These are phyloP conservation scores for Bibio marci DNA, from an alignment of 2,888 invertebrate genomes.

Conservation along the genomic window DNA sequence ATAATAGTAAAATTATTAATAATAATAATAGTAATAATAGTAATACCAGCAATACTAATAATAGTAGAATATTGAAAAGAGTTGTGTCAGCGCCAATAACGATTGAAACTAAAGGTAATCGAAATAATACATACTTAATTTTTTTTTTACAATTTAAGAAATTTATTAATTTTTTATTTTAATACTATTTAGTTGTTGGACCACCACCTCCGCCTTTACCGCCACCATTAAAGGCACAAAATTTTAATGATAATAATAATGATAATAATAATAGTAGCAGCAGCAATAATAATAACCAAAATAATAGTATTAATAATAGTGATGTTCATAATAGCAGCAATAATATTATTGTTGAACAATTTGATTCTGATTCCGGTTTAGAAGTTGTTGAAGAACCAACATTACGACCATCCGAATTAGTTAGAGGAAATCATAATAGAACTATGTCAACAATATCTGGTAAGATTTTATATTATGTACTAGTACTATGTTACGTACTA, in stretches of 20 bases:
- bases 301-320: slow-evolving; percentile 10
- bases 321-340: slow-evolving; percentile 2
- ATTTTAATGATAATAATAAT: slow-evolving; percentile 13
- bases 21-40: slow-evolving; percentile 17
- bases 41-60: slow-evolving; percentile 21
- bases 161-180: slow-evolving; percentile 2
- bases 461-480: slow-evolving; percentile 23
- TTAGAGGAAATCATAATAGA: slow-evolving; percentile 37
- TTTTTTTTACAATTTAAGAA: neutral
- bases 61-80: slow-evolving; percentile 32
- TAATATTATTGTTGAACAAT: slow-evolving; percentile 6
- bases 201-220: slow-evolving; percentile 60
- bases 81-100: slow-evolving; percentile 38
- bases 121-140: neutral
- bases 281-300: neutral
- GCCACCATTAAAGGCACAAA: slow-evolving; percentile 34
- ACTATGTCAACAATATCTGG: slow-evolving; percentile 37
- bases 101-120: slow-evolving; percentile 21
- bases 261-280: slow-evolving; percentile 2
- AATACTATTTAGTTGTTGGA: slow-evolving; percentile 21
- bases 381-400: slow-evolving; percentile 51
- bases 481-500: too few species aligned
- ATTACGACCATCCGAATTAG: slow-evolving; percentile 44
- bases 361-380: slow-evolving; percentile 30
- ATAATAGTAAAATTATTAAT: slow-evolving; percentile 13